phyloP scores from a whole-genome alignment of 1,140 invertebrate species.

The Leptopilina boulardi region DNA sequence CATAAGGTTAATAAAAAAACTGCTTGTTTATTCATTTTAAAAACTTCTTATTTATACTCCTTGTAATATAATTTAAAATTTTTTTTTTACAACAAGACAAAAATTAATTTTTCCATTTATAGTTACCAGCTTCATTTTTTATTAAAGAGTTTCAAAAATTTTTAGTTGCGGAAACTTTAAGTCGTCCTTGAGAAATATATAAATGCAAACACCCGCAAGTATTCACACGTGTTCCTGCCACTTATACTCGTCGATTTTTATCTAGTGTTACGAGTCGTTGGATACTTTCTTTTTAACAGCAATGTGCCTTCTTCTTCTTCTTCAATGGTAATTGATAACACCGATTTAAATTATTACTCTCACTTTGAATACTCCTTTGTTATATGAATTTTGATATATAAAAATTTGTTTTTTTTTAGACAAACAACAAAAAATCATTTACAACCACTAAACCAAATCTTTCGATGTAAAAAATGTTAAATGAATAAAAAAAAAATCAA shows the following conservation, averaged over 20 bases:
- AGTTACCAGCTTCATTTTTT: neutral
- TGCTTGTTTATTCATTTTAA: constrained; percentile 37
- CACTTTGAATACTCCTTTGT: too few relatives aligned
- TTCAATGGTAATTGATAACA: neutral
- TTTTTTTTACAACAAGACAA: neutral
- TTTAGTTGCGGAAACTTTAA: neutral
- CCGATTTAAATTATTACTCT: neutral
- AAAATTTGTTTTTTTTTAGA: too few relatives aligned
- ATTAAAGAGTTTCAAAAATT: neutral
- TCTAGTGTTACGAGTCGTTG: neutral
- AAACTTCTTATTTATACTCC: neutral
- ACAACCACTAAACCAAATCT: too few relatives aligned
- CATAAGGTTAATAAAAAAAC: constrained; percentile 6
- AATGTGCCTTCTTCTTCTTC: neutral
- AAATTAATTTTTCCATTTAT: neutral
- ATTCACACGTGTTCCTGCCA: neutral
- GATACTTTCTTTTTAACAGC: neutral
- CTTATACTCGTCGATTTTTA: neutral
- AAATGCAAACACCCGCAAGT: neutral
- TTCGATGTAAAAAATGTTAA: too few relatives aligned
- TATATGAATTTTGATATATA: too few relatives aligned
- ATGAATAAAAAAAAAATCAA: too few relatives aligned
- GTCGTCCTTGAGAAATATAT: neutral
- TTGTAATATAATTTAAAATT: neutral
- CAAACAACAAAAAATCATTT: too few relatives aligned